These are phyloP conservation scores for Lomographa bimaculata DNA, from an alignment of 2,888 invertebrate species.

Conservation along the genomic window DNA sequence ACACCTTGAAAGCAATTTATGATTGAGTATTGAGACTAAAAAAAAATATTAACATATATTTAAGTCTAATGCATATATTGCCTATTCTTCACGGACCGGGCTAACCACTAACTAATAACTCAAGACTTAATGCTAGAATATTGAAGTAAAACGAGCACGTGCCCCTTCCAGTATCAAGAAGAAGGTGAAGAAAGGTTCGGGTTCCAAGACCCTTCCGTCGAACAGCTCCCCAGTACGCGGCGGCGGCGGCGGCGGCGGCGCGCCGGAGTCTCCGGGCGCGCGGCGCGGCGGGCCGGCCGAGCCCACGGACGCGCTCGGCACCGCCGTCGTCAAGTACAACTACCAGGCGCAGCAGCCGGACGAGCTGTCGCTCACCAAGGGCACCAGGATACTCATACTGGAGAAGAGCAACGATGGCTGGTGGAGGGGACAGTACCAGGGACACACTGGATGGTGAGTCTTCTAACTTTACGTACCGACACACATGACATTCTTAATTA, in stretches of 20 bases:
- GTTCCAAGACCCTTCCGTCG: constrained; percentile 93
- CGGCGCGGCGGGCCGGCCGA: constrained; percentile 86
- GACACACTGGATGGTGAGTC: constrained; percentile 81
- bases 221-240: constrained; percentile 93
- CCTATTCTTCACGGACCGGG: no score
- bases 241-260: constrained; percentile 79
- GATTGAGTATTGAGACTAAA: no score
- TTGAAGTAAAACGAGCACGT: no score
- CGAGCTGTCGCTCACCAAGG: constrained; percentile 97
- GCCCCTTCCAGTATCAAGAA: constrained; percentile 88
- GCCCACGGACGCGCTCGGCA: constrained; percentile 93
- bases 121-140: no score
- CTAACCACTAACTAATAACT: no score
- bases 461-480: no score
- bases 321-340: constrained; percentile 97
- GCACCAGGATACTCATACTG: constrained; percentile 95
- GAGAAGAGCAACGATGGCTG: constrained; percentile 99
- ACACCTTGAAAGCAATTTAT: no score
- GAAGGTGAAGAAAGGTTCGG: constrained; percentile 92
- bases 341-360: constrained; percentile 97
- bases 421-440: constrained; percentile 96
- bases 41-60: no score
- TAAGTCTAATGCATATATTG: no score
- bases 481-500: no score
- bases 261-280: constrained; percentile 87